Evolutionary conservation across 2,113 vertebrate genomes (phyloP).

Genomic region (Prunella himalayana): DNA sequence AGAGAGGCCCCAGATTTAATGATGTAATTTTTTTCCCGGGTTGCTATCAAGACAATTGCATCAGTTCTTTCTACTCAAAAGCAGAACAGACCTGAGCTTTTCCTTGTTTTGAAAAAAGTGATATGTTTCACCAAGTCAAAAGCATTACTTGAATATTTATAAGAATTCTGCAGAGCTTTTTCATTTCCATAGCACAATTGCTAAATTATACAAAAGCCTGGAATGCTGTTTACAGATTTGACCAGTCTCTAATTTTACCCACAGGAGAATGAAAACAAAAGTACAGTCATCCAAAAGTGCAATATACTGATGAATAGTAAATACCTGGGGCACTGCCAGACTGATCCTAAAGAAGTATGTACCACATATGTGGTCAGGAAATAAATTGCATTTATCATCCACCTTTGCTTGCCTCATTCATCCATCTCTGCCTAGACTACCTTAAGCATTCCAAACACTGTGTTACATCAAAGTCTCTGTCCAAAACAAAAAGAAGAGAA

Average conservation of each 20-base stretch:
- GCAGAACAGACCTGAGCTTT: neutral
- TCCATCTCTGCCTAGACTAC: neutral
- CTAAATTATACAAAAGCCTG: neutral
- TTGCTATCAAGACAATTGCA: neutral
- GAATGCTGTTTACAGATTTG: neutral
- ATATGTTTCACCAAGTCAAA: neutral
- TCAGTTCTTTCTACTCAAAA: neutral
- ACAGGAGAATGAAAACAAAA: neutral
- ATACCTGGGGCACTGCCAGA: neutral
- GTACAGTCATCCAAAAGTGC: neutral
- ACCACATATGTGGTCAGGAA: neutral
- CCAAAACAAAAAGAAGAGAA: neutral
- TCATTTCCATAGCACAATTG: neutral
- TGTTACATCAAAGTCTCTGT: neutral
- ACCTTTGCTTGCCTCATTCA: slow-evolving; percentile 3
- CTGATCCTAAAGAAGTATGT: neutral
- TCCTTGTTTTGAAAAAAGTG: neutral
- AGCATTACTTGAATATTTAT: neutral
- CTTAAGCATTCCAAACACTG: neutral
- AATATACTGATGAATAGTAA: neutral
- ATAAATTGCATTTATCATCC: neutral
- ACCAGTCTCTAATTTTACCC: neutral
- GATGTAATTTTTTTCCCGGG: neutral
- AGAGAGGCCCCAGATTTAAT: neutral
- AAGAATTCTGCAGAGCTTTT: neutral